Conservation (phyloP, 2,113 vertebrate species). For the Pseudopipra pipra region DNA sequence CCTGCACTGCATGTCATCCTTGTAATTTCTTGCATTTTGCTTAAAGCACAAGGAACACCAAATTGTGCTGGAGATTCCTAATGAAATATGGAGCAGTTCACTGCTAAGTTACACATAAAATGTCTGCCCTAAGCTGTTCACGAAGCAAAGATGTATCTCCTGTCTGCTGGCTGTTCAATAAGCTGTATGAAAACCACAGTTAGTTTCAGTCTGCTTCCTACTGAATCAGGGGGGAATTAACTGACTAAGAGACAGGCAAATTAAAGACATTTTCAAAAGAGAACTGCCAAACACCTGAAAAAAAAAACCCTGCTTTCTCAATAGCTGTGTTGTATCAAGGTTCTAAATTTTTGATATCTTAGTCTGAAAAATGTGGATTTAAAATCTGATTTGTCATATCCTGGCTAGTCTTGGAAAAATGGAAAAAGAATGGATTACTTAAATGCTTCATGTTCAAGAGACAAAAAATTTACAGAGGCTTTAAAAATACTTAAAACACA, state of each 20-base stretch:
- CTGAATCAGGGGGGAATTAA: neutral
- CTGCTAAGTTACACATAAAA: neutral
- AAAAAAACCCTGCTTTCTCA: neutral
- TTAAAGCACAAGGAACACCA: neutral
- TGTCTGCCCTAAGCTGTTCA: neutral
- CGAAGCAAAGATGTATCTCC: neutral
- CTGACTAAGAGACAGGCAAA: neutral
- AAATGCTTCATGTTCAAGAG: neutral
- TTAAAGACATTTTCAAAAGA: neutral
- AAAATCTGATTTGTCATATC: neutral
- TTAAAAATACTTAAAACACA: neutral
- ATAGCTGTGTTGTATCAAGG: neutral
- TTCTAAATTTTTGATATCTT: neutral
- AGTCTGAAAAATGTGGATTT: neutral
- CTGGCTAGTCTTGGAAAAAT: neutral
- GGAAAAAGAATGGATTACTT: neutral
- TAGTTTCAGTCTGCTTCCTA: neutral
- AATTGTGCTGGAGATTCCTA: neutral
- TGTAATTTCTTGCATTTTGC: conserved; percentile 28
- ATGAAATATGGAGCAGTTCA: neutral
- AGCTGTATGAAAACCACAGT: neutral
- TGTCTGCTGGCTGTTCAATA: neutral
- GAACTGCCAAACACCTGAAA: neutral
- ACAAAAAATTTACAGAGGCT: neutral
- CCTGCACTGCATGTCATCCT: neutral